Percentiles rank a stretch among this genome's conserved stretches.
These are phyloP conservation scores for Mobula hypostoma DNA, from an alignment of 2,113 vertebrate species.

Conservation along the genomic window DNA sequence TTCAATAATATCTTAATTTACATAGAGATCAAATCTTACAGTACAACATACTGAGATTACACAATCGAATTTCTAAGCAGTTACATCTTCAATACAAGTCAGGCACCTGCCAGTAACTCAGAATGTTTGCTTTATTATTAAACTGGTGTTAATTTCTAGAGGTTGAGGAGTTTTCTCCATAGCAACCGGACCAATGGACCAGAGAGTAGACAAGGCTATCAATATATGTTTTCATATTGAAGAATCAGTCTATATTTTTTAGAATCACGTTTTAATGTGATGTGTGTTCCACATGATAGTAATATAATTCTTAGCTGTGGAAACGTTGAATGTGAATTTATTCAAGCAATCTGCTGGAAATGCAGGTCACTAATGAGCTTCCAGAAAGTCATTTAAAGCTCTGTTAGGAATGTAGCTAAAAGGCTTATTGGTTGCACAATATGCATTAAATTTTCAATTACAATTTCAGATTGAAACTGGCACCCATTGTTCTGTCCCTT, in stretches of 20 bases:
- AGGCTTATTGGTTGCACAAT: background rate
- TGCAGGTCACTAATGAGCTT: slow-evolving; percentile 23
- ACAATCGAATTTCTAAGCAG: too few relatives aligned
- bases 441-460: slow-evolving; percentile 31
- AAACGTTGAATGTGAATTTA: background rate
- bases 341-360: background rate
- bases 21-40: too few relatives aligned
- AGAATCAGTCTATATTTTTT: background rate
- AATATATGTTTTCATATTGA: background rate
- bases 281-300: background rate
- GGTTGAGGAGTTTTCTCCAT: background rate
- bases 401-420: background rate
- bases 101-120: background rate
- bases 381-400: background rate
- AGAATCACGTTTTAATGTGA: background rate
- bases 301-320: background rate
- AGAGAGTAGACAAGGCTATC: background rate
- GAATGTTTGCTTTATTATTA: background rate
- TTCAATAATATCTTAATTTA: too few relatives aligned
- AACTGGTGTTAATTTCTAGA: background rate
- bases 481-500: slow-evolving; percentile 10
- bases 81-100: background rate
- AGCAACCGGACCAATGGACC: background rate
- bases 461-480: background rate
- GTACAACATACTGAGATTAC: too few relatives aligned